phyloP scores from a whole-genome alignment of 1,140 invertebrate genomes.

The Choristoneura fumiferana region DNA sequence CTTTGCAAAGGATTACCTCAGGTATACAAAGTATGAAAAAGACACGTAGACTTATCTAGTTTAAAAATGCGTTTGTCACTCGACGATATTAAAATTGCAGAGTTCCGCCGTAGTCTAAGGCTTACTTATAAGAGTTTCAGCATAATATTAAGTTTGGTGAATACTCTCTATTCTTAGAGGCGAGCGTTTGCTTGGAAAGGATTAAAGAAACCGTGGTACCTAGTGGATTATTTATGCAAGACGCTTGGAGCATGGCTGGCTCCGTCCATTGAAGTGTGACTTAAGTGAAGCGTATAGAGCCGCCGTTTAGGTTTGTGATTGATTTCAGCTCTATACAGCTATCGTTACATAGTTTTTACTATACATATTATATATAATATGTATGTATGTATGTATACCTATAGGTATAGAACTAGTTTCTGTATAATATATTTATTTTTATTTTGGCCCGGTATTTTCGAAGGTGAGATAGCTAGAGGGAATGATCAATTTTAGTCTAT shows the following conservation, averaged over 20 bases:
- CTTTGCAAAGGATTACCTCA: background rate
- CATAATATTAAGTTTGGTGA: slow-evolving; percentile 52
- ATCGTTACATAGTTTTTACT: too few relatives aligned
- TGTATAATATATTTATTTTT: too few relatives aligned
- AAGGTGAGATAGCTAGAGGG: too few relatives aligned
- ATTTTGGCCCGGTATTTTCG: too few relatives aligned
- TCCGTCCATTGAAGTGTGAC: background rate
- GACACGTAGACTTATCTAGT: background rate
- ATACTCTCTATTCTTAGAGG: slow-evolving; percentile 50
- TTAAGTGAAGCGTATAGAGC: background rate
- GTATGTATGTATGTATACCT: too few relatives aligned
- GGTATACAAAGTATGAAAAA: background rate
- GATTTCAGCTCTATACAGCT: background rate
- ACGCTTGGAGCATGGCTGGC: background rate
- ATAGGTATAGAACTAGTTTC: too few relatives aligned
- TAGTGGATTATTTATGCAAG: slow-evolving; percentile 28
- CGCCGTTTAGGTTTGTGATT: background rate
- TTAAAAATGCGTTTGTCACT: slow-evolving; percentile 14
- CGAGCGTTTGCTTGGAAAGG: slow-evolving; percentile 33
- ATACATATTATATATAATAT: too few relatives aligned
- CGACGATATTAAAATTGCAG: slow-evolving; percentile 60
- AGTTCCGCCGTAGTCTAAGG: slow-evolving; percentile 41
- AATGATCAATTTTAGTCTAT: too few relatives aligned
- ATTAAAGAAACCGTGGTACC: slow-evolving; percentile 33
- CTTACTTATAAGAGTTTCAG: slow-evolving; percentile 47